Evolutionary conservation across 2,888 invertebrate genomes (phyloP), one percentile per base, ranked within the genome.

Genomic region (Eilema griseolum): DNA sequence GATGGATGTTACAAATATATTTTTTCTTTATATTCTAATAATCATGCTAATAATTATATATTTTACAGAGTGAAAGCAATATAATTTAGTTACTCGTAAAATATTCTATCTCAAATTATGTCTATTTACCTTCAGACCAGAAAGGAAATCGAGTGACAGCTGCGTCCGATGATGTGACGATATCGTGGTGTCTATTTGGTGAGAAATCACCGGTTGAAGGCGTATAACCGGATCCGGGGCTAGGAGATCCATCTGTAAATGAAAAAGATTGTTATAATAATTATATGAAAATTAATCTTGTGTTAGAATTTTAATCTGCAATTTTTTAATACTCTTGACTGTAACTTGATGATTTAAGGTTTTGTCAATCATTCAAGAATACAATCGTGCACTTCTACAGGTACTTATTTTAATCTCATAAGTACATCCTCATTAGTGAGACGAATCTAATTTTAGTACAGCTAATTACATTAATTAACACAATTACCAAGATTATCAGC

Each of bases 101-200:
- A n/a, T 52, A 10, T 52, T 1, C n/a, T 52, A 26, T 56, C 2
- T 8, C 10, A 52, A 31, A 33, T n/a, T n/a, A n/a, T n/a, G n/a
- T n/a, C 14, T 20, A 26, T 57, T 68, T 75, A 93, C 94, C 94
- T 83, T 94, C 94, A 72, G 91, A 82, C 93, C 94, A 94, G 72
- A 92, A 94, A 2, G 92, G 85, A 72, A 91, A 94, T 76, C 94
- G 84, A 14, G 94, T 86, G 14, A 92, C 90, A 2, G 93, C 90
- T 10, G 92, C 86, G 67, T 95, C 94, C 0, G 94, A 93, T 0
- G 95, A 94, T 8, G 94, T 91, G 59, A 94, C 94, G 12, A 93
- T 90, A 70, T 95, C 95, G 73, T 93, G 94, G 73, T 94, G 94
- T 56, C 95, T 88, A 70, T 86, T 89, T 2, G 95, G 95, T 26